Conservation (phyloP, 1,140 invertebrate genomes). For the Trichonephila inaurata region DNA sequence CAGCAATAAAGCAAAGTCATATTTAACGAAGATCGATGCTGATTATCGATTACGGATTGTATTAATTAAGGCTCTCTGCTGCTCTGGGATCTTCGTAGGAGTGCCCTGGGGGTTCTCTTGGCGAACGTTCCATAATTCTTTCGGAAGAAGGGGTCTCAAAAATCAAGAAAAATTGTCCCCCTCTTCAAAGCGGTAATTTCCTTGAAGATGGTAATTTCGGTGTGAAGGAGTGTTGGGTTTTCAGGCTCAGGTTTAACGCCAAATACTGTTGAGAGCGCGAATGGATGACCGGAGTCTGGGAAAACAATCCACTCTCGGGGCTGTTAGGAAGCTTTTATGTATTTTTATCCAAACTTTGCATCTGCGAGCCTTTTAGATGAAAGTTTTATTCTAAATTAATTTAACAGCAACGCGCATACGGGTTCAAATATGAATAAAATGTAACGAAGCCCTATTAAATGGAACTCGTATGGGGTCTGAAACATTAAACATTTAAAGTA, state of each 20-base stretch:
- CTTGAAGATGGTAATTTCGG: constrained; percentile 71
- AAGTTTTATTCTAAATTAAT: too few species aligned
- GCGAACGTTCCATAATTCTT: constrained; percentile 55
- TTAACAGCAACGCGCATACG: too few species aligned
- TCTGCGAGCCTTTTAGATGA: too few species aligned
- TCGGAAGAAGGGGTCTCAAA: constrained; percentile 44
- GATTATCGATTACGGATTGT: constrained; percentile 74
- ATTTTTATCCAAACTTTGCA: too few species aligned
- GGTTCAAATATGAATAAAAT: too few species aligned
- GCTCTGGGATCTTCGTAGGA: constrained; percentile 18
- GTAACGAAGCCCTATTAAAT: too few species aligned
- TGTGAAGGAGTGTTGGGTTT: neutral
- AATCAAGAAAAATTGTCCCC: constrained; percentile 68
- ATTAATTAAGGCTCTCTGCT: constrained; percentile 69
- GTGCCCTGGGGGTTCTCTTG: constrained; percentile 20
- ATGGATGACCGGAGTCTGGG: neutral
- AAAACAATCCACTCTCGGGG: neutral
- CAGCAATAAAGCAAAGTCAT: constrained; percentile 74
- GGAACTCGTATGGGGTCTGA: too few species aligned
- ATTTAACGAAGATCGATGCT: constrained; percentile 74
- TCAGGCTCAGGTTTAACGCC: neutral
- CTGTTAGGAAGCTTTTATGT: too few species aligned
- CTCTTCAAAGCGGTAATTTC: constrained; percentile 69
- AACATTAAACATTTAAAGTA: too few species aligned
- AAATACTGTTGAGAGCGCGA: neutral